These are phyloP conservation scores for Anguilla japonica DNA, from an alignment of 2,113 vertebrate species.

Conservation along the genomic window DNA sequence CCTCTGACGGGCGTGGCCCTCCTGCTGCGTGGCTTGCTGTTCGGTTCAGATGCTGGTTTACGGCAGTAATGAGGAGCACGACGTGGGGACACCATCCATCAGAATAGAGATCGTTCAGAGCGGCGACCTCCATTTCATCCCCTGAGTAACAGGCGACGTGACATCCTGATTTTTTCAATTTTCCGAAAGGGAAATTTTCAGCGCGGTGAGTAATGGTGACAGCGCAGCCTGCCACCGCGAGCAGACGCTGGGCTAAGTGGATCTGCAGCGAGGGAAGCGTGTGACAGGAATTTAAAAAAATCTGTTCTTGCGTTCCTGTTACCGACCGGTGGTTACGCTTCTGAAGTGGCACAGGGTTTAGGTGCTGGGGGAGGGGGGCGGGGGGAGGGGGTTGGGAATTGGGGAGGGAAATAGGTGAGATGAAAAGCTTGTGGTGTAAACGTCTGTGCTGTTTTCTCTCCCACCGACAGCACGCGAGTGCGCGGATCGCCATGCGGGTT, in stretches of 20 bases:
- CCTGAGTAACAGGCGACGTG: not conserved
- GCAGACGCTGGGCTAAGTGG: not conserved
- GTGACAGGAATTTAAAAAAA: not conserved
- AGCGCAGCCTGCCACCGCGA: not conserved
- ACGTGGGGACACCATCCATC: not conserved
- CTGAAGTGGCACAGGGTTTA: not conserved
- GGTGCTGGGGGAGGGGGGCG: too few species aligned
- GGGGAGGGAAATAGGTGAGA: not conserved
- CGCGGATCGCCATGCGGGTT: constrained; percentile 68
- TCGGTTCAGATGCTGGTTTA: too few species aligned
- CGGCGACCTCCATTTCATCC: too few species aligned
- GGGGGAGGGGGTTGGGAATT: too few species aligned
- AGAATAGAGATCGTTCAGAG: not conserved
- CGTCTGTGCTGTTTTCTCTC: not conserved
- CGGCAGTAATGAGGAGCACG: too few species aligned
- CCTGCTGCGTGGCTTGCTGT: not conserved
- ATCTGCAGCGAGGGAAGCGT: not conserved
- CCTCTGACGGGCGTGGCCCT: not conserved
- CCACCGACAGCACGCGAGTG: not conserved
- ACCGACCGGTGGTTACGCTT: not conserved
- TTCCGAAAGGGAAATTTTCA: not conserved
- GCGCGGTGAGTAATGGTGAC: not conserved
- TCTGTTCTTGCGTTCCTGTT: not conserved
- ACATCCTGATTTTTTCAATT: not conserved
- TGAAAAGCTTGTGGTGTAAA: not conserved